phyloP scores from a whole-genome alignment of 1,140 invertebrate species.

The Antheraea pernyi region DNA sequence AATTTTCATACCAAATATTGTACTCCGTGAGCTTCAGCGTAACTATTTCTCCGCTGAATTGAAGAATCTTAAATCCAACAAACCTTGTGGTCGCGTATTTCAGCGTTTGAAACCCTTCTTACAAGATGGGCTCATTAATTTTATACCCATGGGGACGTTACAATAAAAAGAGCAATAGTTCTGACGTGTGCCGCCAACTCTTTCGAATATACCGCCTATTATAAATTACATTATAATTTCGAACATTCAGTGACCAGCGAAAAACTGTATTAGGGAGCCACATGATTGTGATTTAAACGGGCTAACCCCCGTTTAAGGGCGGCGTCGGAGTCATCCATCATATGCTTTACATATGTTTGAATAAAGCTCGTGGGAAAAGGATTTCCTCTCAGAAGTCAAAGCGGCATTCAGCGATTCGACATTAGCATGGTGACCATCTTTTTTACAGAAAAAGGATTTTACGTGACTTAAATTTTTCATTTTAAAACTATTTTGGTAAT shows the following conservation, averaged over 20 bases:
- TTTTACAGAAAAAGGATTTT: not conserved
- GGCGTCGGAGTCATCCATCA: slow-evolving; percentile 72
- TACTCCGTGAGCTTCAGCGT: no score
- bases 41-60: no score
- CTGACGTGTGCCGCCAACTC: slow-evolving; percentile 66
- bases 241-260: slow-evolving; percentile 67
- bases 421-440: slow-evolving; percentile 38
- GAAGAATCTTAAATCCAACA: no score
- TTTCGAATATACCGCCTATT: slow-evolving; percentile 53
- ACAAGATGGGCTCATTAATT: no score
- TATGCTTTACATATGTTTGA: slow-evolving; percentile 80
- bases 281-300: slow-evolving; percentile 73
- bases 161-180: slow-evolving; percentile 70
- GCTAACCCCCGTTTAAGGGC: slow-evolving; percentile 57
- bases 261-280: slow-evolving; percentile 63
- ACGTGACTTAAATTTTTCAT: not conserved
- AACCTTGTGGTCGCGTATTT: no score
- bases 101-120: no score
- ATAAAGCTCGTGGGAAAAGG: slow-evolving; percentile 79
- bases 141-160: slow-evolving; percentile 45
- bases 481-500: not conserved
- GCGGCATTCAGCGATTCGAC: slow-evolving; percentile 49
- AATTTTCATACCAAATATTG: no score
- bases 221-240: slow-evolving; percentile 76
- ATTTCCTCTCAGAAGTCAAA: slow-evolving; percentile 77